Evolutionary conservation across 2,113 vertebrate genomes (phyloP).

Genomic region (Aptenodytes forsteri): DNA sequence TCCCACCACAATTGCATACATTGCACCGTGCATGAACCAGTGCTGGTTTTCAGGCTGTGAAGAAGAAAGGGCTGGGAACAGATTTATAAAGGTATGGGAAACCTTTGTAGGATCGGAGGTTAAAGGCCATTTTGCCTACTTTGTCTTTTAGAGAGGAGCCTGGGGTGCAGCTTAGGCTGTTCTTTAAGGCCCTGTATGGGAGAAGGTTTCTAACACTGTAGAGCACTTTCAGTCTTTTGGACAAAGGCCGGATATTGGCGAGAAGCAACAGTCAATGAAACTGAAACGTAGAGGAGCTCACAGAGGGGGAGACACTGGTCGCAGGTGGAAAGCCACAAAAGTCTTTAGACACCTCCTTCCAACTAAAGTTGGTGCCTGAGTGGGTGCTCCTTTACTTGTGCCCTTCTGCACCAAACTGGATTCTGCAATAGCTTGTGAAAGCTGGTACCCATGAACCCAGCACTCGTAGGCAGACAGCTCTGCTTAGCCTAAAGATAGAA

Average conservation of each 20-base stretch:
- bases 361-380: not conserved
- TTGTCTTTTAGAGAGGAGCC: not conserved
- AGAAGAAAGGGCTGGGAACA: not conserved
- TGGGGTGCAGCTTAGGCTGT: not conserved
- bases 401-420: not conserved
- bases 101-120: not conserved
- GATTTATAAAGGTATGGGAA: not conserved
- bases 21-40: rapidly evolving
- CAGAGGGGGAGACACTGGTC: not conserved
- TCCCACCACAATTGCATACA: not conserved
- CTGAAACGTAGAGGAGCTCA: not conserved
- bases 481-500: not conserved
- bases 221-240: not conserved
- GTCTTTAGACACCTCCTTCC: not conserved
- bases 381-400: not conserved
- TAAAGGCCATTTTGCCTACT: not conserved
- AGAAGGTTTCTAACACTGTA: not conserved
- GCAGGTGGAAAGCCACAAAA: not conserved
- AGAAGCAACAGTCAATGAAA: not conserved
- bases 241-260: not conserved
- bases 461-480: not conserved
- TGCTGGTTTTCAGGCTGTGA: not conserved
- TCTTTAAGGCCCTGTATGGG: not conserved
- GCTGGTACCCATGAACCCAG: not conserved
- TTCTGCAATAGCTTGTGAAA: not conserved